Percentiles rank a stretch among this genome's conserved stretches.
Evolutionary conservation across 1,140 invertebrate species (phyloP).

Genomic region (Sitophilus oryzae): DNA sequence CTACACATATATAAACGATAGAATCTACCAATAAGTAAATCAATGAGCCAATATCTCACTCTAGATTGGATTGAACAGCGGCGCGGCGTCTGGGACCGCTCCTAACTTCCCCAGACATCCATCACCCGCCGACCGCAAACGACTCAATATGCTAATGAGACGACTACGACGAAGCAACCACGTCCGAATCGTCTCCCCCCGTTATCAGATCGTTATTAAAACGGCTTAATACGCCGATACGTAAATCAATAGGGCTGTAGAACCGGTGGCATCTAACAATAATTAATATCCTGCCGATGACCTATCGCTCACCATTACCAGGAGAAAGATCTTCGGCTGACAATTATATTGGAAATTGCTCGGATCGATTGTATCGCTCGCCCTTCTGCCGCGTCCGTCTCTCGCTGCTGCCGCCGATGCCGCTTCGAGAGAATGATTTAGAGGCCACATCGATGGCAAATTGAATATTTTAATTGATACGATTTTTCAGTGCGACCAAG

Average conservation of each 20-base stretch:
- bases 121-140: neutral
- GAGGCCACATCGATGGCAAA: conserved; percentile 10
- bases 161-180: too few species aligned
- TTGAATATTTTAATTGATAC: conserved; percentile 15
- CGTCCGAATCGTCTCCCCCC: conserved; percentile 12
- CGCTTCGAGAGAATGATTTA: conserved; percentile 20
- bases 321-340: conserved; percentile 18
- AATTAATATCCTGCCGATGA: conserved; percentile 24
- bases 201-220: conserved; percentile 22
- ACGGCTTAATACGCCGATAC: conserved; percentile 21
- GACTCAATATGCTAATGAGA: conserved; percentile 16
- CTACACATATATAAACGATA: too few species aligned
- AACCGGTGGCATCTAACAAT: conserved; percentile 21
- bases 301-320: conserved; percentile 20
- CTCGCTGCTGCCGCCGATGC: too few species aligned
- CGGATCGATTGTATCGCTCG: conserved; percentile 14
- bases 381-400: too few species aligned
- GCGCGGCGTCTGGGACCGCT: too few species aligned
- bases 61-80: too few species aligned
- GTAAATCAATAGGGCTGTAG: conserved; percentile 20
- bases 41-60: too few species aligned
- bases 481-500: conserved; percentile 6
- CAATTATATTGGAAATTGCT: conserved; percentile 20
- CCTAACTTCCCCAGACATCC: too few species aligned
- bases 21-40: too few species aligned